Percentiles rank a stretch among this genome's conserved stretches.
Evolutionary conservation across 2,888 invertebrate species (phyloP).

Genomic region (Glaucopsyche alexis): DNA sequence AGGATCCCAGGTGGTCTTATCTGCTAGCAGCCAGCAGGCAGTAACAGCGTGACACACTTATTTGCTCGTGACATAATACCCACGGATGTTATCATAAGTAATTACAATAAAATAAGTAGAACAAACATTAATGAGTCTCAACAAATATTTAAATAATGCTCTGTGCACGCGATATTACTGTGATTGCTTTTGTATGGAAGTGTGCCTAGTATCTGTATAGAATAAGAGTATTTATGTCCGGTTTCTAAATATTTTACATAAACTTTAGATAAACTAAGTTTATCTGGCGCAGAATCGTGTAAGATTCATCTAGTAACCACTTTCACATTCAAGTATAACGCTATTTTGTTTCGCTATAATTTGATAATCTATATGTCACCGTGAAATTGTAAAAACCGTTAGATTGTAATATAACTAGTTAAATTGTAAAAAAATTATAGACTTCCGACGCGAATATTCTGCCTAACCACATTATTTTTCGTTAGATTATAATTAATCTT

Average conservation of each 20-base stretch:
- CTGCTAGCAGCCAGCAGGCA: background rate
- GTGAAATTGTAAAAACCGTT: no score
- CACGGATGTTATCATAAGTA: background rate
- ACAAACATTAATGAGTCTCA: background rate
- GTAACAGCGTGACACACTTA: background rate
- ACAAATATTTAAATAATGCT: background rate
- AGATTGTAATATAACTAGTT: no score
- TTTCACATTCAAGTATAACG: background rate
- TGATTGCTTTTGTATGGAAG: background rate
- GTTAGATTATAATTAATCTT: no score
- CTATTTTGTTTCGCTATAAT: background rate
- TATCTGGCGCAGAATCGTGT: no score
- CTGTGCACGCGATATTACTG: background rate
- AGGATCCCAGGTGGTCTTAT: background rate
- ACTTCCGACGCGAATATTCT: no score
- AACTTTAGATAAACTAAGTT: no score
- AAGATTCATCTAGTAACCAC: no score
- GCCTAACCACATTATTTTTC: no score
- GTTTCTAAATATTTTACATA: no score
- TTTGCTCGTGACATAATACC: background rate
- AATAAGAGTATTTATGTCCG: background rate
- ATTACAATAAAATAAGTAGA: constrained; percentile 8
- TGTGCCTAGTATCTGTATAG: background rate
- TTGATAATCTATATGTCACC: no score
- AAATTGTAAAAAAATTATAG: no score